Percentiles rank a stretch among this genome's conserved stretches.
Evolutionary conservation across 2,888 invertebrate genomes (phyloP).

Genomic region (Rhynchonema sp.): DNA sequence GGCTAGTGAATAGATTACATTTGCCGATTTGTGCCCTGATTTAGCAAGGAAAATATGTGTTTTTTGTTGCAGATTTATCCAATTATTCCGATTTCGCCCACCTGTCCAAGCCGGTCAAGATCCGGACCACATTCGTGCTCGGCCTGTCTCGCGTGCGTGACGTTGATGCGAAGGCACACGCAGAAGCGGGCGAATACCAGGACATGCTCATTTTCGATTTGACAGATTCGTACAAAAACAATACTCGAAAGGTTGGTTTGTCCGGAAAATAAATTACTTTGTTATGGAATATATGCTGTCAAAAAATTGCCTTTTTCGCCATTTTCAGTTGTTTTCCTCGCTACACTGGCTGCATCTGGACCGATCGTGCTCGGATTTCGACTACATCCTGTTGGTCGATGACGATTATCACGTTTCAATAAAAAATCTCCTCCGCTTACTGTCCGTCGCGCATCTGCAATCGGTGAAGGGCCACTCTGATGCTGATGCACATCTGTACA

Average conservation of each 20-base stretch:
- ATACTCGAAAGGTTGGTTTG: conserved; percentile 16
- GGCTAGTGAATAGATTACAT: too few species aligned
- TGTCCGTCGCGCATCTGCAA: too few species aligned
- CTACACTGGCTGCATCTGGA: not conserved
- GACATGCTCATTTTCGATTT: not conserved
- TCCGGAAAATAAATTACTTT: not conserved
- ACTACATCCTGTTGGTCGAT: conserved; percentile 18
- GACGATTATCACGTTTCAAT: conserved; percentile 21
- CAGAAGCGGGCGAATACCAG: not conserved
- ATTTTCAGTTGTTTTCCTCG: not conserved
- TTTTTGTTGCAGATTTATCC: too few species aligned
- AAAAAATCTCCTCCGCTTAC: conserved; percentile 12
- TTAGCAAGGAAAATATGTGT: too few species aligned
- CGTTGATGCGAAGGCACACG: too few species aligned
- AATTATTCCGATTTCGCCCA: too few species aligned
- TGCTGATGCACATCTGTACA: conserved; percentile 9
- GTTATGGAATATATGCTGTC: not conserved
- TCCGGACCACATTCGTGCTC: not conserved
- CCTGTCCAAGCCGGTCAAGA: too few species aligned
- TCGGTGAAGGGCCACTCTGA: not conserved
- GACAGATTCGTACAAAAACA: conserved; percentile 13
- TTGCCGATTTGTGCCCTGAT: too few species aligned
- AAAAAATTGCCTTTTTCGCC: not conserved
- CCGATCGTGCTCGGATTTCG: conserved; percentile 7
- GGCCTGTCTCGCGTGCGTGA: not conserved